Evolutionary conservation across 2,888 invertebrate species (phyloP), one percentile per base, ranked within the genome.

Genomic region (Cephus pygmeus): DNA sequence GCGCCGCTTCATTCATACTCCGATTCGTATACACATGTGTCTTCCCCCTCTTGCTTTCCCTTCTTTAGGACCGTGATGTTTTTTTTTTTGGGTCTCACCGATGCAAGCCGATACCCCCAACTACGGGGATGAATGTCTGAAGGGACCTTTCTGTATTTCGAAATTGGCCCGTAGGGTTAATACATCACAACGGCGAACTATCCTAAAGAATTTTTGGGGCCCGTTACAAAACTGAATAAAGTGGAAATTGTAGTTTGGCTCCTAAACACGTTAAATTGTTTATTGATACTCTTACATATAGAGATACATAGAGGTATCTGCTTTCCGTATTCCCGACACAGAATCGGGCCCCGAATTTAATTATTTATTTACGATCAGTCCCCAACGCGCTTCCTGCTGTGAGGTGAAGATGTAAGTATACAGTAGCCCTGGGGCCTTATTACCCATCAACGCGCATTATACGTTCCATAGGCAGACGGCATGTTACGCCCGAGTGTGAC

Each of bases 1-100:
- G 87, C 88, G 87, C 86, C 87, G 86, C 82, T 87, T 82, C 88
- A 87, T 88, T 88, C 87, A 85, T 87, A 86, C 84, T 78, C 83
- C 83, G 85, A 82, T 56, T 56, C 56, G 40, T 56, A 9, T 56
- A 56, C 40, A 12, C 40, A 40, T 40, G 40, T 40, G 40, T 56
- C 76, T 35, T 69, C 36, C 23, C 36, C 30, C 36, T 73, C 75
- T 34, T 75, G 69, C 12, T 23, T 34, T 15, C 68, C 34, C 23
- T 12, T 73, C 35, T 74, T 40, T 68, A n/a, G 56, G 15, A 30
- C 11, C 40, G 35, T 30, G 68, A 34, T 36, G 30, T 75, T 75
- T 56, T 74, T 69, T 74, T 71, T 74, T 71, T 69, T 76, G 82
- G 81, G 83, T 83, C 82, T 83, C 82, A 83, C 82, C 81, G 83